Evolutionary conservation across 2,797 vertebrate species (phyloP), one percentile per base, ranked within the genome.

Genomic region (Netta rufina): DNA sequence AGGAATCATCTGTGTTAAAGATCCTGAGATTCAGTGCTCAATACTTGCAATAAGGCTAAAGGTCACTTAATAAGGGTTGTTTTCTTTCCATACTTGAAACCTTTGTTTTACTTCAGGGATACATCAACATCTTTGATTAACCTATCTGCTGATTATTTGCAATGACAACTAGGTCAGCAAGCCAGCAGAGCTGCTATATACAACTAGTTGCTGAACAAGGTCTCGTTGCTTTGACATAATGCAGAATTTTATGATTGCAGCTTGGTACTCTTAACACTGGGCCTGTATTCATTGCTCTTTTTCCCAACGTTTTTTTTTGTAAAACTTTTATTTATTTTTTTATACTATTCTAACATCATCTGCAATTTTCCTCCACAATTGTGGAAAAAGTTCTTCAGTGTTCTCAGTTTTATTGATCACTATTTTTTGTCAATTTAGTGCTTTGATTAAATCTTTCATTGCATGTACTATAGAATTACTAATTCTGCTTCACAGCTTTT

Each of bases 81-180:
- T 84, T 87, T 45, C 12, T 41, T 43, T 57, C 56, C 11, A 20
- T 11, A 13, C 43, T 38, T 25, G n/a, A 51, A 56, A 30, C 13
- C 54, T 57, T 60, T 30, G 24, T n/a, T 67, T 1, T 5, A 6
- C 11, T 8, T 10, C 17, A 0, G 32, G 57, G 22, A 25, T 61
- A 71, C 16, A 17, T 86, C 49, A 57, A 51, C 8, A 75, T 51
- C 51, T 73, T 81, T 75, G 67, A 86, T 84, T 32, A 93, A 54
- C 13, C 16, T 61, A 15, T 25, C 30, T 60, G 27, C 62, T 61
- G 65, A 41, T 30, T 65, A 78, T 66, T 3, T 84, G 62, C 45
- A 78, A 53, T 43, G 79, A 75, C 66, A 91, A 45, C 32, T 41
- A 65, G 32, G 70, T 54, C 75, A 90, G 49, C 25, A 85, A 88